Evolutionary conservation across 2,888 invertebrate genomes (phyloP).

Genomic region (Trissoscelio sp.): DNA sequence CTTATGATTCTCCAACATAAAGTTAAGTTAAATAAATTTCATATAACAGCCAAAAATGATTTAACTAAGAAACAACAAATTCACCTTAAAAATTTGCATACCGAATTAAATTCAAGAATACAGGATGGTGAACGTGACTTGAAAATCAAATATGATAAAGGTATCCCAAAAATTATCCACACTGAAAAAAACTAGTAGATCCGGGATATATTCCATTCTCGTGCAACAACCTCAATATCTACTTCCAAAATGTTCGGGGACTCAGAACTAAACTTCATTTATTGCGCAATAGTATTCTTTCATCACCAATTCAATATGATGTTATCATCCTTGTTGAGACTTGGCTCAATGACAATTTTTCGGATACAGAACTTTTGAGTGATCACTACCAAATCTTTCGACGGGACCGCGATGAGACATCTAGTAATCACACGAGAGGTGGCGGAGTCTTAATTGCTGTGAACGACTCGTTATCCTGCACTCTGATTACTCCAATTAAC

Average conservation of each 20-base stretch:
- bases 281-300: not conserved
- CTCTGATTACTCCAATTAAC: too few species aligned
- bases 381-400: not conserved
- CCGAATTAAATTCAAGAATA: not conserved
- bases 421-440: not conserved
- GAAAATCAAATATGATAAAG: not conserved
- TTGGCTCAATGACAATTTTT: not conserved
- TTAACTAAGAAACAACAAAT: not conserved
- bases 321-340: not conserved
- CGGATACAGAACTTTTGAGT: not conserved
- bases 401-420: not conserved
- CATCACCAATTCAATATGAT: not conserved
- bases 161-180: not conserved
- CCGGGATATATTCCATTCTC: slow-evolving; percentile 10
- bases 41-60: not conserved
- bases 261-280: slow-evolving; percentile 1
- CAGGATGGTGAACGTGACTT: not conserved
- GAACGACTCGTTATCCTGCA: too few species aligned
- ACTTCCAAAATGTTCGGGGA: slow-evolving; percentile 9
- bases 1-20: not conserved
- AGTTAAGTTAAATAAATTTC: not conserved
- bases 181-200: slow-evolving; percentile 5
- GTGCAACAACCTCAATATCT: slow-evolving; percentile 1
- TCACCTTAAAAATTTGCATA: not conserved
- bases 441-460: slow-evolving; percentile 5